Conservation (phyloP, 2,797 vertebrate genomes). For the Oreonectes daqikongensis region DNA sequence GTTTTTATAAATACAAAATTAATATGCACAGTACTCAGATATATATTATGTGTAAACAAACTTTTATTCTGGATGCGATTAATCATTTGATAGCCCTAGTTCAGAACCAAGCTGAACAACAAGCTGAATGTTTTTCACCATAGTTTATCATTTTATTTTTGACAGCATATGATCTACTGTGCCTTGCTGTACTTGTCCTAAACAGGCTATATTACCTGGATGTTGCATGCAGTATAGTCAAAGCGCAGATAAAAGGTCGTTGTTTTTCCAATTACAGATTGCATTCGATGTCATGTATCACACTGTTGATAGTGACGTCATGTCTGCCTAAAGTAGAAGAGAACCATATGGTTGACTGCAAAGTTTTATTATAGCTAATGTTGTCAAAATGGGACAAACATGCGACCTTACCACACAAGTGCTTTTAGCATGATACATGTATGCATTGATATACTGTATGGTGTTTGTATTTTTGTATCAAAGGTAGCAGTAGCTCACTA, state of each 20-base stretch:
- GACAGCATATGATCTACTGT: too few relatives aligned
- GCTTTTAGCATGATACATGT: not conserved
- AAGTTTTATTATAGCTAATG: not conserved
- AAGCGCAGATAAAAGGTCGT: slow-evolving; percentile 69
- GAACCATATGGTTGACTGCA: not conserved
- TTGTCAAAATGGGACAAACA: slow-evolving; percentile 9
- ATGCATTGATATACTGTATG: not conserved
- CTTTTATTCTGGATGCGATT: too few relatives aligned
- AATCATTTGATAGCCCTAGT: too few relatives aligned
- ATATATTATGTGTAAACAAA: too few relatives aligned
- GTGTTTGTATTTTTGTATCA: not conserved
- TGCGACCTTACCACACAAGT: not conserved
- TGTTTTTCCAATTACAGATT: slow-evolving; percentile 79
- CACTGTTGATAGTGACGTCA: slow-evolving; percentile 70
- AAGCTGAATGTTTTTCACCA: too few relatives aligned
- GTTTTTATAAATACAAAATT: too few relatives aligned
- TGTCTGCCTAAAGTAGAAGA: slow-evolving; percentile 57
- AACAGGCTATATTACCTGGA: too few relatives aligned
- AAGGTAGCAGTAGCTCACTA: not conserved
- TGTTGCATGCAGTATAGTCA: slow-evolving; percentile 61
- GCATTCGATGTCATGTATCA: slow-evolving; percentile 72
- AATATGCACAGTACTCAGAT: too few relatives aligned
- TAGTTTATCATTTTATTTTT: too few relatives aligned
- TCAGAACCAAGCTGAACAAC: too few relatives aligned
- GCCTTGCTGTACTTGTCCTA: too few relatives aligned